Evolutionary conservation across 2,113 vertebrate species (phyloP), one percentile per base, ranked within the genome.

Genomic region (Xiphophorus couchianus): DNA sequence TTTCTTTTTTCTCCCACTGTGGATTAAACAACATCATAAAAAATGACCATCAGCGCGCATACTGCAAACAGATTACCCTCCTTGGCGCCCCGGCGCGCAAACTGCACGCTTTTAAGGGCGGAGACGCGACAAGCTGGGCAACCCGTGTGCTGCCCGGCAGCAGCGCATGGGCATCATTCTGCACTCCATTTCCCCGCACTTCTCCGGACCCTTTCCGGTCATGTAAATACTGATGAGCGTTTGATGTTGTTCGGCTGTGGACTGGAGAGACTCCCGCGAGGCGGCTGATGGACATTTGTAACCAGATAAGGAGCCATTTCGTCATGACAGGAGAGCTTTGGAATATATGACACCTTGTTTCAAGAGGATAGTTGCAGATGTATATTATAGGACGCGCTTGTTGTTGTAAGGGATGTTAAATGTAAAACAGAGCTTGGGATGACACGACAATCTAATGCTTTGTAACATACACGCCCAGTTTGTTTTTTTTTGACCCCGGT

Each of bases 21-120:
- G 92, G 91, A 94, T 94, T 94, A 94, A 88, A 94, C 91, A 89
- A 94, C 95, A 94, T 89, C 42, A 31, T 88, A 85, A 85, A 73
- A 83, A 86, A 90, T 82, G 86, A 92, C 81, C 85, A 89, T 91
- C 86, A 92, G 88, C 92, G 86, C 89, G 81, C 84, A 71, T 89
- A 88, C 83, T 92, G 89, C 90, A 93, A 93, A 94, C 90, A 93
- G 89, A 87, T 89, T 89, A 89, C 75, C 83, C 82, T 88, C 58
- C 77, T 77, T 65, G 90, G 89, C 90, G 88, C 92, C 89, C 89
- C 87, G 86, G 76, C 68, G 71, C 87, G 78, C 84, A 76, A 85
- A 82, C 86, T 72, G 42, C 78, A n/a, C 69, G 54, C 72, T 76
- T 64, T 31, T 33, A 58, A 15, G 70, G 78, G 85, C 83, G 79